A percentile compares a stretch with the other conserved stretches of the same genome.
Evolutionary conservation across 2,797 vertebrate species (phyloP).

Genomic region (Huso huso): DNA sequence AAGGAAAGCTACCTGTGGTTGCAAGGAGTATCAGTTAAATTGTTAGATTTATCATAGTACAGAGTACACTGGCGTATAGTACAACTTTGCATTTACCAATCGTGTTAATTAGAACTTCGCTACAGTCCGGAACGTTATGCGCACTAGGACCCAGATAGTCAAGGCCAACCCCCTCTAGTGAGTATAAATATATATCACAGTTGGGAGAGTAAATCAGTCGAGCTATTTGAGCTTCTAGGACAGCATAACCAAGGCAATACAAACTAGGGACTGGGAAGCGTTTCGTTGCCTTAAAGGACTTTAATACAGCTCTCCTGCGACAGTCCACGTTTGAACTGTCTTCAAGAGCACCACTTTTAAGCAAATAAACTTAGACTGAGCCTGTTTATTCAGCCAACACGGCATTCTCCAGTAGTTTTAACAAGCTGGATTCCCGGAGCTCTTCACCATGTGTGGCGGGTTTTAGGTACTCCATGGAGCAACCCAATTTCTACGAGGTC

Average conservation of each 20-base stretch:
- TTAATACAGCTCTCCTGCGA: constrained; percentile 1
- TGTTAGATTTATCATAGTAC: no score
- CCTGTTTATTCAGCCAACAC: constrained; percentile 25
- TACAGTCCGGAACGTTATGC: neutral
- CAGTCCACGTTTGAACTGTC: constrained; percentile 9
- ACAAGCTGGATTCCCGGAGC: constrained; percentile 79
- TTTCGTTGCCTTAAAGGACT: neutral
- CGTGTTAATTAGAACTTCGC: no score
- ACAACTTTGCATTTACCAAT: no score
- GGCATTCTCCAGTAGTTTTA: constrained; percentile 33
- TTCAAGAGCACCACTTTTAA: constrained; percentile 4
- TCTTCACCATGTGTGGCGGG: constrained; percentile 77
- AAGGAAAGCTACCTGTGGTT: no score
- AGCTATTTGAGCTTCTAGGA: constrained; percentile 17
- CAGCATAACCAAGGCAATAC: neutral
- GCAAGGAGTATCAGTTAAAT: no score
- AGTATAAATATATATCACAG: constrained; percentile 44
- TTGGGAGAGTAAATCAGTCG: constrained; percentile 27
- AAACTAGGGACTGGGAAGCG: constrained; percentile 1
- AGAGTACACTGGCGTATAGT: no score
- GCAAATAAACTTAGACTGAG: neutral
- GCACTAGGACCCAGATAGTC: constrained; percentile 31
- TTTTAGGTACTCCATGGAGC: constrained; percentile 89
- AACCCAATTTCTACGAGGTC: constrained; percentile 90
- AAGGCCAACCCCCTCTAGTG: neutral